These are phyloP conservation scores for Siphonodentalium dalli DNA, from an alignment of 2,888 invertebrate species.

Conservation along the genomic window DNA sequence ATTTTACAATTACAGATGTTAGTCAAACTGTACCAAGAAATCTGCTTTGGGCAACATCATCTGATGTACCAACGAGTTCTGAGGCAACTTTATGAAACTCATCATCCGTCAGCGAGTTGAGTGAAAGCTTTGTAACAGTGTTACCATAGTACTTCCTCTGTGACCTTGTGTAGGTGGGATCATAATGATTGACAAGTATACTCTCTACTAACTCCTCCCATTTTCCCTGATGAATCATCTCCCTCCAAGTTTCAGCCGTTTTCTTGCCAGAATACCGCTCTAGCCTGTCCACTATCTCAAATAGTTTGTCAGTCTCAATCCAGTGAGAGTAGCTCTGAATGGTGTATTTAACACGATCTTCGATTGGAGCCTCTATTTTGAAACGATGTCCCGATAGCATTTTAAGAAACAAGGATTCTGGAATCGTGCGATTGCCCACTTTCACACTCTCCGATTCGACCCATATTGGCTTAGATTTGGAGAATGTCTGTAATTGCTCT, in stretches of 20 bases:
- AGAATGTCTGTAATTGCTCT: slow-evolving; percentile 25
- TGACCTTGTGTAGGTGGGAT: slow-evolving; percentile 35
- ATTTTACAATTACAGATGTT: too few relatives aligned
- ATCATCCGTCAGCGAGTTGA: too few relatives aligned
- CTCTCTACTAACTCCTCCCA: slow-evolving; percentile 40
- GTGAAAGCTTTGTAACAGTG: too few relatives aligned
- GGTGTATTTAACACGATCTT: slow-evolving; percentile 39
- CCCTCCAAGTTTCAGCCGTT: slow-evolving; percentile 32
- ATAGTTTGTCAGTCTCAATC: slow-evolving; percentile 29
- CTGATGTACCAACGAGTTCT: too few relatives aligned
- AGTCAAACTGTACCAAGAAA: too few relatives aligned
- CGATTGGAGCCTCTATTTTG: slow-evolving; percentile 33
- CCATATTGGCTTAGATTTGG: slow-evolving; percentile 33
- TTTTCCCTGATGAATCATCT: slow-evolving; percentile 27
- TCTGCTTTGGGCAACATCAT: too few relatives aligned
- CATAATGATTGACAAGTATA: slow-evolving; percentile 40
- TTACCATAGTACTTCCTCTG: slow-evolving; percentile 37
- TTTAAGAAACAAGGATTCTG: slow-evolving; percentile 27
- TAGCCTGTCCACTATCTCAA: slow-evolving; percentile 26
- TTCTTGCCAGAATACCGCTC: slow-evolving; percentile 28
- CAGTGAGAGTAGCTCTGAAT: slow-evolving; percentile 38
- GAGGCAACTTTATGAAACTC: too few relatives aligned
- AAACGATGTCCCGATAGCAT: slow-evolving; percentile 32
- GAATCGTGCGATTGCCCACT: slow-evolving; percentile 37
- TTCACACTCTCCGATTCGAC: slow-evolving; percentile 43